phyloP scores from a whole-genome alignment of 2,888 invertebrate genomes.

The Timema podura region DNA sequence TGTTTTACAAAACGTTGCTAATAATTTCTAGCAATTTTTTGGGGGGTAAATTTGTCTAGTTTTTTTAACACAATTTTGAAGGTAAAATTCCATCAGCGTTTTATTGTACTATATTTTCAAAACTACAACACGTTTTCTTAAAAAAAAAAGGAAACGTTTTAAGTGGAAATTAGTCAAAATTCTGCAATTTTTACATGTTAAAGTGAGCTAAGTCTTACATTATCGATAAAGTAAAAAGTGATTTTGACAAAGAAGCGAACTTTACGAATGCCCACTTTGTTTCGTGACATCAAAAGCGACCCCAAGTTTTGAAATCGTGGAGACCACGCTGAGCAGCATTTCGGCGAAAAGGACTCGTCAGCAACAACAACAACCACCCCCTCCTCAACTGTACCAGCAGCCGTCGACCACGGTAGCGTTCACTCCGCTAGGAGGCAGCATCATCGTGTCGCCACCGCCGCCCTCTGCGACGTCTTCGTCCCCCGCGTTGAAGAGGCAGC shows the following conservation, averaged over 20 bases:
- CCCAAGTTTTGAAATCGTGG: slow-evolving; percentile 22
- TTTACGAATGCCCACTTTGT: neutral
- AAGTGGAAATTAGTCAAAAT: no score
- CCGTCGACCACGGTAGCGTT: neutral
- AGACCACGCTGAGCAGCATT: slow-evolving; percentile 15
- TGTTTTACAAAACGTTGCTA: no score
- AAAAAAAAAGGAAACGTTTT: no score
- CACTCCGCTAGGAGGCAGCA: slow-evolving; percentile 18
- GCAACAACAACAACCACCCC: neutral
- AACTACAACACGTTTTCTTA: no score
- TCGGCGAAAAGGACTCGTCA: slow-evolving; percentile 25
- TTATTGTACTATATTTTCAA: no score
- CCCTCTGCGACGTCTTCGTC: slow-evolving; percentile 36
- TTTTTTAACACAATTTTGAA: no score
- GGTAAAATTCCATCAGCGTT: no score
- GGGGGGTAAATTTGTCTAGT: no score
- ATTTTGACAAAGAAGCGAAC: neutral
- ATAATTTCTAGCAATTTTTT: no score
- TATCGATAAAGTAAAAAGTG: no score
- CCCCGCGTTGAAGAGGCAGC: slow-evolving; percentile 29
- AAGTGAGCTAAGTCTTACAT: no score
- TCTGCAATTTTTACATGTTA: no score
- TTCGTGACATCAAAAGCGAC: neutral
- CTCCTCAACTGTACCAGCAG: neutral
- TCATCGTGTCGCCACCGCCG: slow-evolving; percentile 34